These are phyloP conservation scores for Ceratitis capitata DNA, from an alignment of 1,140 invertebrate genomes.

Conservation along the genomic window DNA sequence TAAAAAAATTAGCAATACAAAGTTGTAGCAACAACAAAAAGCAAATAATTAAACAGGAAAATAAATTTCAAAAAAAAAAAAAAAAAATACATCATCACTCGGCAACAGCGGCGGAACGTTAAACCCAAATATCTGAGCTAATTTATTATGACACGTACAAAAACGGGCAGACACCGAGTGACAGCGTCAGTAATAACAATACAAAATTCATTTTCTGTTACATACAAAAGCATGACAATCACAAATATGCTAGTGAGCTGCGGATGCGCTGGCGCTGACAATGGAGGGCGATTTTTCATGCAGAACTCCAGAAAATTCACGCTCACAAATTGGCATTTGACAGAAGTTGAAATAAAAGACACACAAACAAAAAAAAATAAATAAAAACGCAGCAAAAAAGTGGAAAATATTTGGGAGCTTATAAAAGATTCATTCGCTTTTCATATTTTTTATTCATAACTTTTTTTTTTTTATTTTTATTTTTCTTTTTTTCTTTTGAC, in stretches of 20 bases:
- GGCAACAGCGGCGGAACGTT: not conserved
- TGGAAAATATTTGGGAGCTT: not conserved
- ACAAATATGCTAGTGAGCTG: not conserved
- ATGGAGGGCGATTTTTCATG: not conserved
- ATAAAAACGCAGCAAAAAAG: not conserved
- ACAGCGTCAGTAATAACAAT: not conserved
- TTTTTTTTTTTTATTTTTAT: too few species aligned
- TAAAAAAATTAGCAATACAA: too few species aligned
- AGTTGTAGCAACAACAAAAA: too few species aligned
- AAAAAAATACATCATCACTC: not conserved
- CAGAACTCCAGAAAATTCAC: not conserved
- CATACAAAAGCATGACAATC: not conserved
- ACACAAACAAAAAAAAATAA: not conserved
- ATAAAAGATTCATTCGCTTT: too few species aligned
- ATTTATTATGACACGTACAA: constrained; percentile 37
- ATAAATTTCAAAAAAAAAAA: not conserved
- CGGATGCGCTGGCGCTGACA: not conserved
- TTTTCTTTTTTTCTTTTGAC: too few species aligned
- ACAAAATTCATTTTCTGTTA: not conserved
- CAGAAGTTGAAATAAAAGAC: not conserved
- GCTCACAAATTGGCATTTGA: not conserved
- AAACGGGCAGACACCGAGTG: not conserved
- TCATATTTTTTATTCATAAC: too few species aligned
- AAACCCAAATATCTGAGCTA: constrained; percentile 35
- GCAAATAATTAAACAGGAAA: not conserved